Evolutionary conservation across 1,140 invertebrate genomes (phyloP).

Genomic region (Dufourea novaeangliae): DNA sequence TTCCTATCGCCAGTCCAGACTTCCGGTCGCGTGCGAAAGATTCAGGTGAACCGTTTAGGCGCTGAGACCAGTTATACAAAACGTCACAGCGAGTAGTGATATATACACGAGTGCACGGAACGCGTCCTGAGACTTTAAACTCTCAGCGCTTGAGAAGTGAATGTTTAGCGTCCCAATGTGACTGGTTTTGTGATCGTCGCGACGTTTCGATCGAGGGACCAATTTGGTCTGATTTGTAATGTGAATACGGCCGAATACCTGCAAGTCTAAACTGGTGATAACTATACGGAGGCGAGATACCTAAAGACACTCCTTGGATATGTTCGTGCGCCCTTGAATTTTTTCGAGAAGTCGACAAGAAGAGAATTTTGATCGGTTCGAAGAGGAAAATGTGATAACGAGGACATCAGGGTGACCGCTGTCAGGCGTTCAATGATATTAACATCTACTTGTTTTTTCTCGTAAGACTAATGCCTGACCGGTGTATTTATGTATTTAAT

Average conservation of each 20-base stretch:
- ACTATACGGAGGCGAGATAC: not conserved
- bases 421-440: no score
- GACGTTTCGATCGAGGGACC: not conserved
- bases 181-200: no score
- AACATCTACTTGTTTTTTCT: no score
- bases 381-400: no score
- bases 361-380: no score
- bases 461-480: no score
- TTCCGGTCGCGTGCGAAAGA: not conserved
- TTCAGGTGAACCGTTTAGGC: not conserved
- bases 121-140: no score
- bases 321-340: not conserved
- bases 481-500: not conserved
- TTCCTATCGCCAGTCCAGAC: conserved; percentile 4
- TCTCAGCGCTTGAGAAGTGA: not conserved
- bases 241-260: no score
- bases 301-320: not conserved
- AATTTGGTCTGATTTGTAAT: not conserved
- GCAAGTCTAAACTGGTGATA: not conserved
- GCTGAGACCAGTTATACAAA: not conserved
- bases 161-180: not conserved
- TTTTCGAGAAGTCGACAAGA: not conserved
- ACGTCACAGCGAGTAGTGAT: no score
- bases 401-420: not conserved
- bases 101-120: no score